Conservation (phyloP, 37 sponge, comb jelly and placozoan species). For the Beroe ovata region DNA sequence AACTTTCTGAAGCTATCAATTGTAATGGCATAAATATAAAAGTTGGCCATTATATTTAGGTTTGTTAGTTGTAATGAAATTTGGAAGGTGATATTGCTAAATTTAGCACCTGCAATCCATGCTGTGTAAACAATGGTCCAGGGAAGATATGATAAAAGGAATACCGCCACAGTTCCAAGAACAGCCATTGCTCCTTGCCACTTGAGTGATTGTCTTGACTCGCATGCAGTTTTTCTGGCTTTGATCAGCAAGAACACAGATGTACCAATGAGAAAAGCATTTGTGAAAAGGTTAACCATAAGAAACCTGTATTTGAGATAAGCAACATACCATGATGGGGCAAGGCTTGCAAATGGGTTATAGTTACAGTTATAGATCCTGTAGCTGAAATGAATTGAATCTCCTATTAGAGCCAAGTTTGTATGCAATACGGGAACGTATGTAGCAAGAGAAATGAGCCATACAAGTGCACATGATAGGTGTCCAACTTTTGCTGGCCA, state of each 20-base stretch:
- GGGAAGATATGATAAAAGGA: not conserved
- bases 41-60: constrained; percentile 22
- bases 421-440: not conserved
- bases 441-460: not conserved
- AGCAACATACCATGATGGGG: not conserved
- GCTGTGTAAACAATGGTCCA: not conserved
- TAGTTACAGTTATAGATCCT: constrained; percentile 19
- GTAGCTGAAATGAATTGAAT: not conserved
- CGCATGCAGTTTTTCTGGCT: not conserved
- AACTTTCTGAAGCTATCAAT: not conserved
- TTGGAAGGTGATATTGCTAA: not conserved
- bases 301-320: not conserved
- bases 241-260: not conserved
- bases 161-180: not conserved
- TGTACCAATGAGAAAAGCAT: not conserved
- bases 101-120: not conserved
- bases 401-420: not conserved
- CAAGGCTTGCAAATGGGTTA: not conserved
- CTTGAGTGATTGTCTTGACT: not conserved
- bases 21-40: not conserved
- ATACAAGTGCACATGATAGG: not conserved
- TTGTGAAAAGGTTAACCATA: not conserved
- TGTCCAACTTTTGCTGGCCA: not conserved
- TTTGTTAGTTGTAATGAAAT: not conserved
- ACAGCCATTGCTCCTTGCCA: not conserved